These are phyloP conservation scores for Drosophila leontia DNA, from an alignment of 1,140 invertebrate genomes.

Conservation along the genomic window DNA sequence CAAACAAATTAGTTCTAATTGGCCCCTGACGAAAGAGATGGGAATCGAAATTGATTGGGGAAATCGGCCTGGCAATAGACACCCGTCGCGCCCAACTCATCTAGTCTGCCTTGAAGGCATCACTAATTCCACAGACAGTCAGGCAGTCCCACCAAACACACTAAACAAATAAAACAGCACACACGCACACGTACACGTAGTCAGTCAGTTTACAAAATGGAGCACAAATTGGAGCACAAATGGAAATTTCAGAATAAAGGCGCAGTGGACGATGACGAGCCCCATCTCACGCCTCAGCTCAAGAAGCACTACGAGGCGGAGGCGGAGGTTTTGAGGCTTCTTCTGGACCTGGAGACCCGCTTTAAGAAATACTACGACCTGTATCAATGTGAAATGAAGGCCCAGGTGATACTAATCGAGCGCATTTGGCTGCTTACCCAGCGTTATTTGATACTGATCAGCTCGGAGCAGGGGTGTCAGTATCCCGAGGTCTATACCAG, in stretches of 20 bases:
- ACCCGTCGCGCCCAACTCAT: slow-evolving; percentile 8
- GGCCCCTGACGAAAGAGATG: slow-evolving; percentile 39
- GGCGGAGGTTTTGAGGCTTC: slow-evolving; percentile 42
- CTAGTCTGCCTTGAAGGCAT: slow-evolving; percentile 31
- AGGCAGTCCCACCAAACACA: slow-evolving; percentile 11
- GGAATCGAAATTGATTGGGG: slow-evolving; percentile 26
- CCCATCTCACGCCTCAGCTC: slow-evolving; percentile 53
- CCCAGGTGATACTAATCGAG: slow-evolving; percentile 54
- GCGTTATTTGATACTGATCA: slow-evolving; percentile 66
- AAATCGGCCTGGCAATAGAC: slow-evolving; percentile 17
- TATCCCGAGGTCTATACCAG: slow-evolving; percentile 69
- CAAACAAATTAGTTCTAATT: slow-evolving; percentile 57
- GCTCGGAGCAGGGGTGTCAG: slow-evolving; percentile 55
- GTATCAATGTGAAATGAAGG: slow-evolving; percentile 52
- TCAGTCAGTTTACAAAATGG: slow-evolving; percentile 27
- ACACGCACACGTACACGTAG: background rate
- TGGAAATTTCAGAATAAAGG: background rate
- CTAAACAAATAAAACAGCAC: slow-evolving; percentile 1
- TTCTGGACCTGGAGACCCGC: slow-evolving; percentile 45
- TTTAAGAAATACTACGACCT: slow-evolving; percentile 50
- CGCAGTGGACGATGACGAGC: slow-evolving; percentile 15
- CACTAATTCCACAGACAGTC: slow-evolving; percentile 10
- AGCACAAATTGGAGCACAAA: background rate
- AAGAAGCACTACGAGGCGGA: slow-evolving; percentile 63
- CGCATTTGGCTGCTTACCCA: slow-evolving; percentile 65